These are phyloP conservation scores for Cheilosia grossa DNA, from an alignment of 2,888 invertebrate genomes.

Conservation along the genomic window DNA sequence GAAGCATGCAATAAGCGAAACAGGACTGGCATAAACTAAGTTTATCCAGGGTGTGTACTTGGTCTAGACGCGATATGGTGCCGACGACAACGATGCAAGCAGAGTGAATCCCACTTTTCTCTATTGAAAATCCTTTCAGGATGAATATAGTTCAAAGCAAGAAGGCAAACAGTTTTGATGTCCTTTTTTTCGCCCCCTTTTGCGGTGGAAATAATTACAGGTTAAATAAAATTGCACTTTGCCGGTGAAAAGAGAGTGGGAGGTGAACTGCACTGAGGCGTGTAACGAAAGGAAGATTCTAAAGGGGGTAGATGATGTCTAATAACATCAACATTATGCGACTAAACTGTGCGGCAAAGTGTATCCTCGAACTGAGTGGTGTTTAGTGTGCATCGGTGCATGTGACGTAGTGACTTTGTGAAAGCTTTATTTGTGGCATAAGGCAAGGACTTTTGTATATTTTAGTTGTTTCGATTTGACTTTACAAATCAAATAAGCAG, in stretches of 20 bases:
- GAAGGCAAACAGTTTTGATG: slow-evolving; percentile 53
- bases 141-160: slow-evolving; percentile 46
- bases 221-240: slow-evolving; percentile 71
- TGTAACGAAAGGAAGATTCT: slow-evolving; percentile 6
- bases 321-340: slow-evolving; percentile 8
- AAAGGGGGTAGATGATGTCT: background rate
- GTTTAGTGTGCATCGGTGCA: slow-evolving; percentile 25
- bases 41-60: slow-evolving; percentile 44
- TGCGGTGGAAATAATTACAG: slow-evolving; percentile 63
- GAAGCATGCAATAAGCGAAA: background rate
- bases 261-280: slow-evolving; percentile 2
- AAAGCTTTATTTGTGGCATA: background rate
- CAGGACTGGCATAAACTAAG: slow-evolving; percentile 58
- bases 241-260: slow-evolving; percentile 53
- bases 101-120: slow-evolving; percentile 12
- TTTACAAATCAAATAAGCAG: no score
- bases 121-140: slow-evolving; percentile 48
- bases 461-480: background rate
- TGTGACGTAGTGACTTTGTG: slow-evolving; percentile 16
- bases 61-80: slow-evolving; percentile 61
- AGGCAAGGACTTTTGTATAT: slow-evolving; percentile 3
- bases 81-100: slow-evolving; percentile 37
- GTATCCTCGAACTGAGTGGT: slow-evolving; percentile 5
- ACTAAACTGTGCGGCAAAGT: background rate
- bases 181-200: slow-evolving; percentile 31